Evolutionary conservation across 2,888 invertebrate species (phyloP), one percentile per base, ranked within the genome.

Genomic region (Eremobia ochroleuca): DNA sequence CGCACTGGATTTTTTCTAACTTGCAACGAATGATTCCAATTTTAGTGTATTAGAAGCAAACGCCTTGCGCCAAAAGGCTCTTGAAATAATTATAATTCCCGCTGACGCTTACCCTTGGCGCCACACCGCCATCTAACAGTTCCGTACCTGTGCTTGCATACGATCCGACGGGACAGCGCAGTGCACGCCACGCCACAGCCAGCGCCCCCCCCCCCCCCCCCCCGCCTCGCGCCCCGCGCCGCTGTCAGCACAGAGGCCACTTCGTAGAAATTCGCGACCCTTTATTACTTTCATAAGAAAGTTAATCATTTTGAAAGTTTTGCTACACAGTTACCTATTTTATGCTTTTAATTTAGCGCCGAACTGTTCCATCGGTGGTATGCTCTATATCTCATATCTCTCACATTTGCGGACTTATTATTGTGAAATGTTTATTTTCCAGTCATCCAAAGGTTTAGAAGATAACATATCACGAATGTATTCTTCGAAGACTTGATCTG

Each of bases 111-210:
- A 31, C 62, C 0, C 15, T 31, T 83, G 40, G 58, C 0, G 21
- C 80, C 82, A 81, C 34, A 46, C n/a, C 31, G 0, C 28, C 11
- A 43, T 15, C 65, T 21, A 79, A 69, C 76, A 78, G 73, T 85
- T 83, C 85, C 81, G 81, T 78, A 80, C 77, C 81, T 85, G 83
- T 84, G 73, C 85, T 83, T 77, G 68, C 77, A 77, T 85, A 87
- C 81, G 85, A 82, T 74, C 72, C 62, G 31, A 52, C 66, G n/a
- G 52, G 34, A 34, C 70, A 81, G 55, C 82, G 85, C 79, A 85
- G 62, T 61, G 81, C 67, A 70, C 76, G 79, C 73, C 83, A 68
- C 82, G 82, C 61, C n/a, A 82, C 85, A 73, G 81, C 46, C 68
- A 67, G 70, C 71, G 74, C 52, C 18, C 9, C n/a, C n/a, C n/a